Evolutionary conservation across 2,888 invertebrate species (phyloP), one percentile per base, ranked within the genome.

Genomic region (Caenorhabditis zanzibari): DNA sequence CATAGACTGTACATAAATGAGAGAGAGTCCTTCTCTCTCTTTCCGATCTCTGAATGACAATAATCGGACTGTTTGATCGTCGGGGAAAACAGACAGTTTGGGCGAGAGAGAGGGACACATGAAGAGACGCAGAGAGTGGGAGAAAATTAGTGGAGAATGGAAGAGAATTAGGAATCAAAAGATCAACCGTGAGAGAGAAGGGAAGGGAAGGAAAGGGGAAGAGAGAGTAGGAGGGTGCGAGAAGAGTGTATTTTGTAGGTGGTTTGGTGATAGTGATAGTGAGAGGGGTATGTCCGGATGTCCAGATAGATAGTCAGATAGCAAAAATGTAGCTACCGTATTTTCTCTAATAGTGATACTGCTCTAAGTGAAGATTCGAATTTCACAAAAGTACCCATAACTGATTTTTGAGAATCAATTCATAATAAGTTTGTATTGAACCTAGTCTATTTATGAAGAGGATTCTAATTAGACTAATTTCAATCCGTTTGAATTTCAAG

Each of bases 61-160:
- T 77, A 77, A 77, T 77, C 77, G 77, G 77, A 77, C 77, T 77
- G 69, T 77, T 77, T 77, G 77, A 77, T 77, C 77, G 77, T 54
- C 41, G 38, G 32, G 41, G 44, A 22, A 26, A 41, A 32, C 24
- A 47, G 41, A 24, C 44, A 49, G 28, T n/a, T 16, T 9, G n/a
- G 14, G 56, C 14, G 26, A 14, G 52, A 54, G 63, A 66, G 22
- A 58, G 63, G 32, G 0, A 54, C n/a, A 16, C 14, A 44, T 3
- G 2, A 47, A 64, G 73, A 68, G 61, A 76, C 63, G 24, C 28
- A 72, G 66, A 32, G 16, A 12, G n/a, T n/a, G 2, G 44, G 16
- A n/a, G 54, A 16, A 79, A 71, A 71, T 56, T 64, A 16, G 47
- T 47, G 2, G 26, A 26, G 1, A 16, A n/a, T 47, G 2, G 26